A percentile compares a stretch with the other conserved stretches of the same genome.
These are phyloP conservation scores for Chloroceryle aenea DNA, from an alignment of 2,113 vertebrate species.

Conservation along the genomic window DNA sequence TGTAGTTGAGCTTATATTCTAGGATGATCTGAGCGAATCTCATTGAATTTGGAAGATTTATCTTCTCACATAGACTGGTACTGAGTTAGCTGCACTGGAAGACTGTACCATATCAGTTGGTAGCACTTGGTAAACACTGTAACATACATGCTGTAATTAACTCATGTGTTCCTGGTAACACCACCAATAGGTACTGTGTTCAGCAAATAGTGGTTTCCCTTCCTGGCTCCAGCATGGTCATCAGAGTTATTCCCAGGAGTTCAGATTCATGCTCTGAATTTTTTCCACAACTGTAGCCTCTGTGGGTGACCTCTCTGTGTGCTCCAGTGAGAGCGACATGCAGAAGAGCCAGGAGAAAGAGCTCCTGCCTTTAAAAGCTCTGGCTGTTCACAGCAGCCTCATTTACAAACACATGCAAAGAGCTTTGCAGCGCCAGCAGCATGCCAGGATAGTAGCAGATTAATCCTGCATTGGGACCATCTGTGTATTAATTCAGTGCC, in stretches of 20 bases:
- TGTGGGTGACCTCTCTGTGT: not conserved
- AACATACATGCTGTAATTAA: not conserved
- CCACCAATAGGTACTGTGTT: not conserved
- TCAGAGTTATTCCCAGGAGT: not conserved
- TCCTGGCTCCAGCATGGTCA: not conserved
- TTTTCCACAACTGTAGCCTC: not conserved
- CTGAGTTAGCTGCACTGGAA: not conserved
- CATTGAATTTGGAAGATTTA: not conserved
- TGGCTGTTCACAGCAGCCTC: not conserved
- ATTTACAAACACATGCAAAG: not conserved
- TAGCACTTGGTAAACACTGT: not conserved
- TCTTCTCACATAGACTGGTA: not conserved
- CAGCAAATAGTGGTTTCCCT: not conserved
- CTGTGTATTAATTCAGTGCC: not conserved
- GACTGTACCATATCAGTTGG: not conserved
- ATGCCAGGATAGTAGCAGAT: not conserved
- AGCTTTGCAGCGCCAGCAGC: not conserved
- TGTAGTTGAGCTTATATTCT: not conserved
- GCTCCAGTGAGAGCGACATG: not conserved
- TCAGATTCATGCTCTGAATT: not conserved
- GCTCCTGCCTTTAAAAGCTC: not conserved
- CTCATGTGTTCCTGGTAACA: rapidly evolving
- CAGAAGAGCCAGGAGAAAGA: not conserved
- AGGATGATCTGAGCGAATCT: not conserved
- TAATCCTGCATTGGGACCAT: not conserved